Evolutionary conservation across 2,797 vertebrate genomes (phyloP).

Genomic region (Tokudaia muenninki): DNA sequence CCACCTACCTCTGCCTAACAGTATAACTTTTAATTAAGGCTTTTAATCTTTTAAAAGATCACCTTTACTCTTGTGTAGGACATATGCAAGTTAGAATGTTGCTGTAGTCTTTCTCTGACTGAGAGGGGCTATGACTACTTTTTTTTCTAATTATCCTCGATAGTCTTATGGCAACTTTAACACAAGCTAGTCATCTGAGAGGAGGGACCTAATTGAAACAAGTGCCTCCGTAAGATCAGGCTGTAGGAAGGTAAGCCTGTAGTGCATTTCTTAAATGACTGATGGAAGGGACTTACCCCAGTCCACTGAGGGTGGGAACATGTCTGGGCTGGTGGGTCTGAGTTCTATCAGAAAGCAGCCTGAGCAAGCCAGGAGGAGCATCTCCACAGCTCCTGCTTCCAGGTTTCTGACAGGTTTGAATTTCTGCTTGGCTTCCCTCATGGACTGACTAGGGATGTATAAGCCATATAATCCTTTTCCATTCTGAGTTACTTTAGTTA

Average conservation of each 20-base stretch:
- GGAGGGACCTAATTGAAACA: not conserved
- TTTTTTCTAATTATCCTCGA: conserved; percentile 1
- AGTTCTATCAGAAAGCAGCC: not conserved
- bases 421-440: not conserved
- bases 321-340: not conserved
- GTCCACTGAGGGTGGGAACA: too few species aligned
- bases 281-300: not conserved
- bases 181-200: not conserved
- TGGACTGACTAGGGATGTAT: not conserved
- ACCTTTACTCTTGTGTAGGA: conserved; percentile 40
- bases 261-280: not conserved
- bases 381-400: not conserved
- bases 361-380: not conserved
- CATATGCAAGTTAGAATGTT: not conserved
- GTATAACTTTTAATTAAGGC: not conserved
- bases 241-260: not conserved
- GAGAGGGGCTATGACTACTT: not conserved
- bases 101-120: conserved; percentile 32
- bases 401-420: not conserved
- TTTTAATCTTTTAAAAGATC: not conserved
- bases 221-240: not conserved
- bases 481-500: not conserved
- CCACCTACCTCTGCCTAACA: too few species aligned
- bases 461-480: not conserved
- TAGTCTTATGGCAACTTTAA: not conserved